Conservation (phyloP, 2,113 vertebrate species). For the Prolemur simus region DNA sequence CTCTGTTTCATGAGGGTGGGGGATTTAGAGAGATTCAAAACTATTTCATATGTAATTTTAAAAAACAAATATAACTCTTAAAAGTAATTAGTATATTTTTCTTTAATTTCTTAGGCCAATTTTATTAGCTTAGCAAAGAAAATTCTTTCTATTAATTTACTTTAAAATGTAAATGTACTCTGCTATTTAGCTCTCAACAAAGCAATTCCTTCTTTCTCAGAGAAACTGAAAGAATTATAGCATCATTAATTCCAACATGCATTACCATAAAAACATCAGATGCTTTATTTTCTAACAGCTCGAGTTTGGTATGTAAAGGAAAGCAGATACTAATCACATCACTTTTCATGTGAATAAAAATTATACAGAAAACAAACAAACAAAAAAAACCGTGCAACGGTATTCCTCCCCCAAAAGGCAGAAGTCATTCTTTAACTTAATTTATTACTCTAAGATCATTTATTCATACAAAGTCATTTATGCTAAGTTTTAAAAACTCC, state of each 20-base stretch:
- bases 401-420: neutral
- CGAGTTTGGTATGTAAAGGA: slow-evolving; percentile 74
- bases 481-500: neutral
- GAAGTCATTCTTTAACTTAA: neutral
- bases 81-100: slow-evolving; percentile 3
- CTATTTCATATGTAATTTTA: neutral
- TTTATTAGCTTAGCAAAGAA: slow-evolving; percentile 32
- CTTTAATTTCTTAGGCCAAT: neutral
- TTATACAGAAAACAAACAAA: slow-evolving; percentile 68
- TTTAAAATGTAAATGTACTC: neutral
- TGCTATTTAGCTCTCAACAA: slow-evolving; percentile 66
- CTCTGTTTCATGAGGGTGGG: neutral
- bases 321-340: slow-evolving; percentile 80
- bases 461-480: neutral
- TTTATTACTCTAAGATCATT: neutral
- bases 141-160: neutral
- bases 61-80: neutral
- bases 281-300: slow-evolving; percentile 78
- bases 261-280: slow-evolving; percentile 80
- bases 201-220: slow-evolving; percentile 77
- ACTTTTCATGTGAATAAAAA: slow-evolving; percentile 44
- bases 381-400: slow-evolving; percentile 40
- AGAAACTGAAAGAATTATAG: slow-evolving; percentile 80
- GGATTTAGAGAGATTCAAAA: neutral
- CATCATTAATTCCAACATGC: slow-evolving; percentile 80